Evolutionary conservation across 2,888 invertebrate genomes (phyloP), one percentile per base, ranked within the genome.

Genomic region (Caenorhabditis sulstoni): DNA sequence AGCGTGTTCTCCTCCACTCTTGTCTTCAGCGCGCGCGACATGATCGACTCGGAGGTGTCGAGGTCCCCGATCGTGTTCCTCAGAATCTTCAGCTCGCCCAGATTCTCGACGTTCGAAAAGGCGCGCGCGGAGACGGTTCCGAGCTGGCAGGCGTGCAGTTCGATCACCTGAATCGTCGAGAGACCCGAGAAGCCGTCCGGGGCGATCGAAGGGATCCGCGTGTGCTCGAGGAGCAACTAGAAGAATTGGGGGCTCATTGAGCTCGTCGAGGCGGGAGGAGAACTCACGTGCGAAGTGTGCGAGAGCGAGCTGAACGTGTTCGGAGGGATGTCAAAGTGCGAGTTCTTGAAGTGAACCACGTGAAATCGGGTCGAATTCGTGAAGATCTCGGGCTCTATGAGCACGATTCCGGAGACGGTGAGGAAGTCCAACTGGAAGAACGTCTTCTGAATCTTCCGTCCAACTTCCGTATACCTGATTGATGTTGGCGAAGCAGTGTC

Each of bases 201-300:
- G 2, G 81, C 80, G 3, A 86, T 80, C 0, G 77, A 65, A 0
- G 75, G 61, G 3, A 86, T 57, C 1, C 66, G 64, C 22, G 41
- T 75, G 35, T 83, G 75, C 47, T 86, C 84, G 37, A 86, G 76
- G 37, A 86, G 67, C 14, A 86, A 49, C 86, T 86, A 79, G 16
- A 81, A 81, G 35, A 20, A 49, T 9, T 16, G 37, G 1, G 11
- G 12, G 14, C 20, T 55, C 14, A 16, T 29, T 11, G 5, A 53
- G 11, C 37, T 7, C 12, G 14, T 23, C 18, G 2, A 14, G 23
- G n/a, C n/a, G n/a, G n/a, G n/a, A 52, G 16, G 18, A 52, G 23
- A 18, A 47, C 68, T 68, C 35, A 68, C 68, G 52, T 76, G 76
- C 14, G 76, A 68, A 23, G 73, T 78, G 18, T 81, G 80, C 1